Conservation (phyloP, 2,888 invertebrate genomes). For the Acronicta leporina region DNA sequence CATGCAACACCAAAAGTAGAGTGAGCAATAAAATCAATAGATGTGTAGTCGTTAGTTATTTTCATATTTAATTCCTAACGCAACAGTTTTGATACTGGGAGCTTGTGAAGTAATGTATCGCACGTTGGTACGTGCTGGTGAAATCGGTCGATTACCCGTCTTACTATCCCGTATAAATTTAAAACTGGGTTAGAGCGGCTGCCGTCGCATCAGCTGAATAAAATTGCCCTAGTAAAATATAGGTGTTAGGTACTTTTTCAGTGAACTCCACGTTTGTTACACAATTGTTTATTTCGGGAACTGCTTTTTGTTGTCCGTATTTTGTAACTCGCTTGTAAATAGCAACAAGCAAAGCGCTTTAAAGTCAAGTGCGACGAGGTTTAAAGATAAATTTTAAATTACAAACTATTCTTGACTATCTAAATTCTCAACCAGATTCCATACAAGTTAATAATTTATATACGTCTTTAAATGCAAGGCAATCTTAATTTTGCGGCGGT, state of each 20-base stretch:
- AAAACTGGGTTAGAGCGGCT: slow-evolving; percentile 81
- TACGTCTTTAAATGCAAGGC: not conserved
- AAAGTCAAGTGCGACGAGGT: no score
- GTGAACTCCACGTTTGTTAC: slow-evolving; percentile 39
- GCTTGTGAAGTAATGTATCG: slow-evolving; percentile 44
- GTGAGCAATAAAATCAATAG: slow-evolving; percentile 25
- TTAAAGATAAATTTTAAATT: not conserved
- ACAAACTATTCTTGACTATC: not conserved
- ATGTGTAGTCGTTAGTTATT: slow-evolving; percentile 17
- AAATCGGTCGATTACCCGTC: slow-evolving; percentile 72
- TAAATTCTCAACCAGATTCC: no score
- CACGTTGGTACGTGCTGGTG: slow-evolving; percentile 45
- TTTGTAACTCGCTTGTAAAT: slow-evolving; percentile 19
- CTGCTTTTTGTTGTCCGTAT: slow-evolving; percentile 33
- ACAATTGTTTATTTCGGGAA: slow-evolving; percentile 48
- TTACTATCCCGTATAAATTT: slow-evolving; percentile 77
- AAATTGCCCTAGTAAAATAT: slow-evolving; percentile 65
- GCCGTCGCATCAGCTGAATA: slow-evolving; percentile 62
- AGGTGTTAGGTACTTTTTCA: slow-evolving; percentile 34
- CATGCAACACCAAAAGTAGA: slow-evolving; percentile 15
- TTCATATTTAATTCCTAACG: slow-evolving; percentile 19
- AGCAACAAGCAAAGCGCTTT: not conserved
- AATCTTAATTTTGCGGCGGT: slow-evolving; percentile 1
- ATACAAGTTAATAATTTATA: no score
- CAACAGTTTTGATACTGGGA: slow-evolving; percentile 29